phyloP scores from a whole-genome alignment of 2,797 vertebrate genomes.

The Chloroceryle amazona region DNA sequence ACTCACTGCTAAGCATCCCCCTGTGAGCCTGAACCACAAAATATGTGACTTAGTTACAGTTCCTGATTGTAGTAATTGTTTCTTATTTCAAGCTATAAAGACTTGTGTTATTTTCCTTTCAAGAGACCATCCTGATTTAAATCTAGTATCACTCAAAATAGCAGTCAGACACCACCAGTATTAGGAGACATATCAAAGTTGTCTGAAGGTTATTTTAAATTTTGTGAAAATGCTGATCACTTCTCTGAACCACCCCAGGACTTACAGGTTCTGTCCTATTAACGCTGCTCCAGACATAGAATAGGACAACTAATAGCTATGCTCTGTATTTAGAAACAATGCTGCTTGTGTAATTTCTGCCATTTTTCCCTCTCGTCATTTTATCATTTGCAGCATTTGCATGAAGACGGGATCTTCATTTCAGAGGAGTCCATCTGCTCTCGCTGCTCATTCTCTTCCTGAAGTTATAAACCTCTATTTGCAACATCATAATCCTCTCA shows the following conservation, averaged over 20 bases:
- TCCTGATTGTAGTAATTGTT: not conserved
- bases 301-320: not conserved
- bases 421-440: constrained; percentile 24
- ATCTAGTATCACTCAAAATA: not conserved
- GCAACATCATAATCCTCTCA: constrained; percentile 41
- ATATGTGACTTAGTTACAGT: not conserved
- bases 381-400: not conserved
- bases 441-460: not conserved
- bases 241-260: not conserved
- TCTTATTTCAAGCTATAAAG: not conserved
- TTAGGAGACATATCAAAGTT: accelerated
- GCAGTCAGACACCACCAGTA: not conserved
- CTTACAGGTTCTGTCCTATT: not conserved
- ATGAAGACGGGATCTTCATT: constrained; percentile 31
- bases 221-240: not conserved
- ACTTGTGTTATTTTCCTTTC: not conserved
- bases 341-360: not conserved
- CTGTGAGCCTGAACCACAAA: not conserved
- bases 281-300: accelerated
- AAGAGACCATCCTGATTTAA: not conserved
- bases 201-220: not conserved
- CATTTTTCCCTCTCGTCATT: not conserved
- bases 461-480: constrained; percentile 15
- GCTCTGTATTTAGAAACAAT: not conserved
- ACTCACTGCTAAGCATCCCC: not conserved